Conservation (phyloP, 2,888 invertebrate genomes). For the Acrobeloides nanus region DNA sequence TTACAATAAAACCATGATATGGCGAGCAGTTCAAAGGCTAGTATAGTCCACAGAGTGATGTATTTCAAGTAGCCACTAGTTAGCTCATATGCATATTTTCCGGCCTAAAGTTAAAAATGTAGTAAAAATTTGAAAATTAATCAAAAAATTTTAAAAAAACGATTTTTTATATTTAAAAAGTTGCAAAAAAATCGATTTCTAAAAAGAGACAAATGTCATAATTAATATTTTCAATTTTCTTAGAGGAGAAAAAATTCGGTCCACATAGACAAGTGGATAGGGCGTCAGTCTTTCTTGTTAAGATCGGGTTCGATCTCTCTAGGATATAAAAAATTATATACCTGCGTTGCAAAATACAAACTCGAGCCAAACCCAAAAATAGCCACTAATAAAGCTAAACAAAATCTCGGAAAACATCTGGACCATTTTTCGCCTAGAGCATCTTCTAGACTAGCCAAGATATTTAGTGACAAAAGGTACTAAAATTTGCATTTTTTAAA, state of each 20-base stretch:
- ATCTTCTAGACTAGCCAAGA: constrained; percentile 49
- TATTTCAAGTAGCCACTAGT: constrained; percentile 45
- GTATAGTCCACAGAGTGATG: constrained; percentile 45
- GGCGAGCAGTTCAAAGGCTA: constrained; percentile 47
- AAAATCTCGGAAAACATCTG: constrained; percentile 46
- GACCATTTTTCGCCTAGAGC: constrained; percentile 49
- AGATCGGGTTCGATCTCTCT: too few species aligned
- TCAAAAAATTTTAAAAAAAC: constrained; percentile 1
- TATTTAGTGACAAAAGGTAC: constrained; percentile 43
- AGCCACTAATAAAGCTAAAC: constrained; percentile 40
- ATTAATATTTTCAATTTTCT: constrained; percentile 15
- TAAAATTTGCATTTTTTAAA: constrained; percentile 22
- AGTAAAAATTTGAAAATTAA: too few species aligned
- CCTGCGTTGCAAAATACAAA: constrained; percentile 47
- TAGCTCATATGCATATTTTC: constrained; percentile 45
- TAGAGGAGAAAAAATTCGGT: too few species aligned
- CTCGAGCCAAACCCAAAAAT: constrained; percentile 33
- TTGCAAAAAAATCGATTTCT: background rate
- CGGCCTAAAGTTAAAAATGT: too few species aligned
- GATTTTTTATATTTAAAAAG: background rate
- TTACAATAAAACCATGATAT: constrained; percentile 53
- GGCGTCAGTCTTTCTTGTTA: too few species aligned
- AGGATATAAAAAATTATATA: too few species aligned
- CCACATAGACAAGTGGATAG: too few species aligned
- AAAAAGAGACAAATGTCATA: background rate